These are phyloP conservation scores for Synergus itoensis DNA, from an alignment of 2,888 invertebrate species.

Conservation along the genomic window DNA sequence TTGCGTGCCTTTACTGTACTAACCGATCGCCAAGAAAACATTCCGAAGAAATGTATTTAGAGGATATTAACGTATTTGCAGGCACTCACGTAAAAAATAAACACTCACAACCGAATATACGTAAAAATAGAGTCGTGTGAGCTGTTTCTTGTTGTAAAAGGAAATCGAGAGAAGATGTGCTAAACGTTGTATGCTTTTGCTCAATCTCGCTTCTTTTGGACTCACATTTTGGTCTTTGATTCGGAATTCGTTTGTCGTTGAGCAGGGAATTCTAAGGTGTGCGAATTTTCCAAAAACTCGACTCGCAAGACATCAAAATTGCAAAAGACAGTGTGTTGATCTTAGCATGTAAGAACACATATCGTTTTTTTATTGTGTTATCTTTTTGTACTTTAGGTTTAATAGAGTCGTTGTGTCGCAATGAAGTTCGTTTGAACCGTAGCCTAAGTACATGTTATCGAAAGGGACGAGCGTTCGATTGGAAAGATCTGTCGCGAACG, in stretches of 20 bases:
- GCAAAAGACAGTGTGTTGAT: conserved; percentile 55
- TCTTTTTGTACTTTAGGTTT: conserved; percentile 48
- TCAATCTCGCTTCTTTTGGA: conserved; percentile 21
- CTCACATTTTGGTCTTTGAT: not conserved
- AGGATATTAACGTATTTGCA: conserved; percentile 35
- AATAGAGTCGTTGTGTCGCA: conserved; percentile 46
- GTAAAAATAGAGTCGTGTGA: conserved; percentile 5
- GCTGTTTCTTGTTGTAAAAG: conserved; percentile 13
- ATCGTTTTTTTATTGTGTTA: conserved; percentile 63
- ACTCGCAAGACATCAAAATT: conserved; percentile 44
- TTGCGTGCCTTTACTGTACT: conserved; percentile 60
- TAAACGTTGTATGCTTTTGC: conserved; percentile 31
- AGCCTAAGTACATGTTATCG: conserved; percentile 49
- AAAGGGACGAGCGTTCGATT: conserved; percentile 64
- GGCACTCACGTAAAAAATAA: conserved; percentile 11
- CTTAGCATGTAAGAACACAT: conserved; percentile 67
- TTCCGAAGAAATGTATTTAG: conserved; percentile 55
- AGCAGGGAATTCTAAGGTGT: not conserved
- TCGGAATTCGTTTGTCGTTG: not conserved
- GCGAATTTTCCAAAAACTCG: not conserved
- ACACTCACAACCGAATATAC: conserved; percentile 15
- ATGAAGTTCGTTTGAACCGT: conserved; percentile 42
- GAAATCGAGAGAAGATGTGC: conserved; percentile 24
- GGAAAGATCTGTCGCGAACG: conserved; percentile 46
- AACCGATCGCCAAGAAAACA: conserved; percentile 56